Evolutionary conservation across 2,888 invertebrate genomes (phyloP), one percentile per base, ranked within the genome.

Genomic region (Parnassius mnemosyne): DNA sequence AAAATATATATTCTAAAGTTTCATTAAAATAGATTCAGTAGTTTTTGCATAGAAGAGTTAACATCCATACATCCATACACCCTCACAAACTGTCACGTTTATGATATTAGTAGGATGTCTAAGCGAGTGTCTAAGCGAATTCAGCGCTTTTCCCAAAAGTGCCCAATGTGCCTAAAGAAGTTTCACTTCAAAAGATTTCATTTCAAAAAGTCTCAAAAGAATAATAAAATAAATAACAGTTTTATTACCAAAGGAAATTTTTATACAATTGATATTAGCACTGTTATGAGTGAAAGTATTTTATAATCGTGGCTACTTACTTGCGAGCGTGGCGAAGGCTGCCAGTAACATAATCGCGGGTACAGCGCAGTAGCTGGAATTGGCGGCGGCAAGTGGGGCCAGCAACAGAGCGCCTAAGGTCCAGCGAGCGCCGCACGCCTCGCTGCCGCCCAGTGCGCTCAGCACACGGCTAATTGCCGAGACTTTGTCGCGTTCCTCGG

Each of bases 301-400:
- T 52, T 34, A 34, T 41, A 13, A 13, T 13, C 2, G 20, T 41
- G n/a, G 42, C 12, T 52, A 74, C 84, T 78, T 72, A 94, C 94
- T 93, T 71, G 93, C 93, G 58, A 93, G 81, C 16, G 92, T 85
- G 5, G 91, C 84, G 61, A 92, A 83, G 12, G 82, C 83, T 7
- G 92, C 91, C 9, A 94, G 80, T 25, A 93, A 80, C 66, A 94
- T 77, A 1, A 93, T 85, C 47, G 93, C 93, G 0, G 89, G 87
- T 0, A 94, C 86, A 0, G 93, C 91, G 66, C 93, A 92, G 69
- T 93, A 93, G 69, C 93, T 93, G 64, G 93, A 92, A 79, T 93
- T 93, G 60, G 93, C 93, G 2, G 93, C 92, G 1, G 93, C 92
- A 46, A 93, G 84, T 2, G 93, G 94, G 1, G 93, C 92, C 63